Evolutionary conservation across 2,888 invertebrate genomes (phyloP).

Genomic region (Ryuthela nishihirai): DNA sequence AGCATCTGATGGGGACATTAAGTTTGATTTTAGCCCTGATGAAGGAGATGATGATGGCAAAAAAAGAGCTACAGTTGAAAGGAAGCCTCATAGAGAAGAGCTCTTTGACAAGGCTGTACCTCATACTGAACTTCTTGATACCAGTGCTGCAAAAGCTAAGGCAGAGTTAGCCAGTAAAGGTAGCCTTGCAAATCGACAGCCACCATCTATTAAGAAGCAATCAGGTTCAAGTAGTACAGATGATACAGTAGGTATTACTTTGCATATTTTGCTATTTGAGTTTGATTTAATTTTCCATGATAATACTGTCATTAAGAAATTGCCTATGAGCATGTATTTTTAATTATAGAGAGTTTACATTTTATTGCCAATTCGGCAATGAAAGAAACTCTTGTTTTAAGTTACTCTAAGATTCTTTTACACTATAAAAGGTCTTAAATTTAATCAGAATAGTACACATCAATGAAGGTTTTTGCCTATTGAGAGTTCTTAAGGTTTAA

Average conservation of each 20-base stretch:
- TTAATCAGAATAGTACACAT: too few species aligned
- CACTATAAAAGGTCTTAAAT: too few species aligned
- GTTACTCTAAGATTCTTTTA: too few species aligned
- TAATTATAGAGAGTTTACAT: too few species aligned
- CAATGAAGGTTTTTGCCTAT: too few species aligned
- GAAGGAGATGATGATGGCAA: constrained; percentile 58
- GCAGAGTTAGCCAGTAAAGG: constrained; percentile 74
- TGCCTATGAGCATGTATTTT: too few species aligned
- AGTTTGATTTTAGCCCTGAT: constrained; percentile 41
- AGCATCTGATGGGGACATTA: constrained; percentile 70
- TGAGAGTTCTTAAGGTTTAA: too few species aligned
- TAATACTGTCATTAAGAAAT: too few species aligned
- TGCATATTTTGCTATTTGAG: neutral
- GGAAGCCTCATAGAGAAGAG: constrained; percentile 53
- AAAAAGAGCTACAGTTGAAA: constrained; percentile 69
- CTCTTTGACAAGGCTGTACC: constrained; percentile 54
- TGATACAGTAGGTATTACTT: constrained; percentile 50
- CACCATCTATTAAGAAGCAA: constrained; percentile 49
- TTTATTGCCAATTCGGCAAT: too few species aligned
- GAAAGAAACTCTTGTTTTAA: too few species aligned
- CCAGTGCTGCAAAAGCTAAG: constrained; percentile 75
- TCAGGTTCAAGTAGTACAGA: constrained; percentile 37
- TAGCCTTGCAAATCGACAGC: constrained; percentile 65
- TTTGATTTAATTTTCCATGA: too few species aligned
- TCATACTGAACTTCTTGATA: constrained; percentile 79